Base-by-base conservation (phyloP, 2,888 invertebrate species). In the Agrochola macilenta region DNA sequence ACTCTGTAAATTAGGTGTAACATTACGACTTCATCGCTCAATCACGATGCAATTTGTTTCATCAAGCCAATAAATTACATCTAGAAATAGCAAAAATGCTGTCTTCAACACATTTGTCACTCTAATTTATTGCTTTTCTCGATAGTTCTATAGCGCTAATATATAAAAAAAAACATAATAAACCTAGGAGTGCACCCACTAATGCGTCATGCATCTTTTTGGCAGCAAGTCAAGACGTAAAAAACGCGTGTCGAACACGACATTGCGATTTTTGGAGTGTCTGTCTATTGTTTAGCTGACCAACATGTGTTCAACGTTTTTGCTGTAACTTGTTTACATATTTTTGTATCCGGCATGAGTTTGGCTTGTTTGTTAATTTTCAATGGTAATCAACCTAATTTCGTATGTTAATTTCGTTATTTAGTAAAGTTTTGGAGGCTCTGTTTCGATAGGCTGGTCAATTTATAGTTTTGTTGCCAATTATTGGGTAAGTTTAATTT, bases 211-310 rank as follows among this genome's bases (percentile, higher is more conserved):
- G 86, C 76, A 69, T 69, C 60, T 46, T 85, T 85, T 87, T 86
- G 86, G 87, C 87, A 86, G 30, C 54, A 39, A 65, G 57, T 80
- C 83, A 87, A 86, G 69, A 54, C 26, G 68, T 77, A 79, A 87
- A 87, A 87, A 87, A 81, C 76, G 71, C 14, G 74, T 74, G 74
- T 74, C 30, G 63, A 64, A 57, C 74, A 81, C 81, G 83, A 81
- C 79, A 81, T 80, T 79, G 86, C 88, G 76, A 77, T 74, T 83
- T 86, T 81, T 81, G 81, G 88, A 73, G 76, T 70, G 79, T 61
- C 65, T 54, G 65, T 30, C 85, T 66, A 83, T 86, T 87, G 83
- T 87, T 85, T 79, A 75, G 65, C 70, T 74, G 63, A 74, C 58
- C 43, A 64, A 76, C 72, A 85, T 76, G 78, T 85, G 82, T 84